Percentiles rank a stretch among this genome's conserved stretches.
Conservation (phyloP, 2,113 vertebrate genomes). For the Pristiophorus japonicus region DNA sequence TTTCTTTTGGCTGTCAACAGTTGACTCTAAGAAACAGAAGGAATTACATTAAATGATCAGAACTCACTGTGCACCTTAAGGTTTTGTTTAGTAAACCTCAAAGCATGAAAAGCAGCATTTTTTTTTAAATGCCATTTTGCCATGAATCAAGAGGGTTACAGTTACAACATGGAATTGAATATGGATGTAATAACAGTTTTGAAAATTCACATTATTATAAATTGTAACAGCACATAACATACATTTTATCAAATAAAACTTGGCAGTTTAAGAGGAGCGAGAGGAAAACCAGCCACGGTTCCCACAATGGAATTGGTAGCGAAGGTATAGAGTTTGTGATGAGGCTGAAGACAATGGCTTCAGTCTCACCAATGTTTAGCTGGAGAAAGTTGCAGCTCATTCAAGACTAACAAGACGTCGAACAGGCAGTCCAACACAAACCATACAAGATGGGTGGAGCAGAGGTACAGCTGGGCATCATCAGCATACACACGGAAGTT, state of each 20-base stretch:
- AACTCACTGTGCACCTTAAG: neutral
- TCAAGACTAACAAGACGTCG: neutral
- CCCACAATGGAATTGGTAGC: neutral
- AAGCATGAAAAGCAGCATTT: neutral
- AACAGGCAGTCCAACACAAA: neutral
- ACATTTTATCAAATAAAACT: neutral
- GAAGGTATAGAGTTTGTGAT: neutral
- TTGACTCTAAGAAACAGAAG: conserved; percentile 56
- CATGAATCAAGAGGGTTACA: neutral
- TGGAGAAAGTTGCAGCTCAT: neutral
- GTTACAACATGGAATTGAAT: neutral
- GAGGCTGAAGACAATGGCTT: neutral
- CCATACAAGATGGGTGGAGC: neutral
- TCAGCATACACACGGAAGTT: neutral
- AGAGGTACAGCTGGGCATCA: neutral
- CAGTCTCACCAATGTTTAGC: neutral
- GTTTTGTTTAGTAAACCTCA: neutral
- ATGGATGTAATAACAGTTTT: neutral
- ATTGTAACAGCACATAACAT: neutral
- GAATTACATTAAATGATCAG: neutral
- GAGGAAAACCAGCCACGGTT: neutral
- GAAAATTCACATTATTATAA: neutral
- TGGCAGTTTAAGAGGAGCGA: too few relatives aligned
- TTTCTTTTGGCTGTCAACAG: conserved; percentile 64
- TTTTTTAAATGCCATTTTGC: neutral